Percentiles rank a stretch among this genome's conserved stretches.
phyloP scores from a whole-genome alignment of 2,113 vertebrate genomes.

The Pygoscelis adeliae region DNA sequence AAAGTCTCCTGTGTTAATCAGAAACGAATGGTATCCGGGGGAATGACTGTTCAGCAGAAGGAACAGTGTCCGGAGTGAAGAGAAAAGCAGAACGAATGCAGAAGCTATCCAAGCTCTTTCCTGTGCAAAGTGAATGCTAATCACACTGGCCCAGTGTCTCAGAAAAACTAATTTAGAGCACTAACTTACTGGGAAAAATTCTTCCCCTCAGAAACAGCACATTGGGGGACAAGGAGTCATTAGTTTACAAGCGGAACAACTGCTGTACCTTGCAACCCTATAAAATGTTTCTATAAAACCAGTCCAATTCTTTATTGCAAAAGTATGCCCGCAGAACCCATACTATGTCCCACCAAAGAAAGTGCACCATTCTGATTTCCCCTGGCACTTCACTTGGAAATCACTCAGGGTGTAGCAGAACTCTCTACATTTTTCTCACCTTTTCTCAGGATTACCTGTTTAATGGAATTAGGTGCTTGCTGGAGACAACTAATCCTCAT shows the following conservation, averaged over 20 bases:
- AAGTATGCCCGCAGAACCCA: neutral
- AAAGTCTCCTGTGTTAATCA: neutral
- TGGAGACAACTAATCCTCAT: neutral
- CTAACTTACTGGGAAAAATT: neutral
- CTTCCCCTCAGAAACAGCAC: neutral
- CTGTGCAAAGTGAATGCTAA: constrained; percentile 22
- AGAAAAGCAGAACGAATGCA: neutral
- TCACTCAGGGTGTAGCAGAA: neutral
- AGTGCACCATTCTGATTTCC: neutral
- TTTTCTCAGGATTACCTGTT: neutral
- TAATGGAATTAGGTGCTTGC: neutral
- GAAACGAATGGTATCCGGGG: neutral
- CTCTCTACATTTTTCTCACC: neutral
- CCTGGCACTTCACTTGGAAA: neutral
- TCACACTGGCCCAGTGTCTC: neutral
- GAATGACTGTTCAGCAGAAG: constrained; percentile 17
- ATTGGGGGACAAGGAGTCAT: neutral
- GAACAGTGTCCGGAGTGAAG: neutral
- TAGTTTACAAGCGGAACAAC: neutral
- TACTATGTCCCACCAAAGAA: neutral
- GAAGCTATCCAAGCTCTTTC: neutral
- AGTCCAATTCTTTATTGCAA: neutral
- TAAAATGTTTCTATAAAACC: neutral
- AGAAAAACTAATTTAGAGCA: neutral
- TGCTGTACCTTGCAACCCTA: neutral